phyloP scores from a whole-genome alignment of 2,888 invertebrate genomes.

The Dendrolimus pini region DNA sequence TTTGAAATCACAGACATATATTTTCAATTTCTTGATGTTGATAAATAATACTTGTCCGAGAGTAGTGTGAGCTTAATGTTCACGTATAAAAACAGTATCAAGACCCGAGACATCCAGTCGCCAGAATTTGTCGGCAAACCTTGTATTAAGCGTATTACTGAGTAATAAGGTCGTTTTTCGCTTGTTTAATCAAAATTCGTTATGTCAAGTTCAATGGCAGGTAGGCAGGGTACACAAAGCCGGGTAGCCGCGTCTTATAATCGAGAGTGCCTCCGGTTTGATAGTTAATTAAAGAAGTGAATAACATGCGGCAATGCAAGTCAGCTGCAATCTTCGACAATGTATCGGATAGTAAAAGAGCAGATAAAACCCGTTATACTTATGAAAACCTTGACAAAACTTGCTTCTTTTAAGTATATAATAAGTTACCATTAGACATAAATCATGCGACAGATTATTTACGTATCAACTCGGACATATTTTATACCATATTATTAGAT shows the following conservation, averaged over 20 bases:
- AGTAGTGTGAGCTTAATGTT: conserved; percentile 28
- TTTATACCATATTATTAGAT: too few relatives aligned
- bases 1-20: too few relatives aligned
- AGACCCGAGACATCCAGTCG: conserved; percentile 65
- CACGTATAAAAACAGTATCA: conserved; percentile 51
- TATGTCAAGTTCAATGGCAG: conserved; percentile 31
- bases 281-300: conserved; percentile 74
- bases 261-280: conserved; percentile 68
- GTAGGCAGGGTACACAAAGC: conserved; percentile 54
- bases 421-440: background rate
- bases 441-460: too few relatives aligned
- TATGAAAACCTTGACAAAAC: too few relatives aligned
- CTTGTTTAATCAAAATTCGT: conserved; percentile 24
- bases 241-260: conserved; percentile 66
- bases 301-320: conserved; percentile 64
- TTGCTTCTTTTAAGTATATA: background rate
- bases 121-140: conserved; percentile 25
- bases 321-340: conserved; percentile 63
- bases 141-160: conserved; percentile 24
- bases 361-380: conserved; percentile 20
- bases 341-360: conserved; percentile 29
- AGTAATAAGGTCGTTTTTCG: conserved; percentile 31
- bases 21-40: too few relatives aligned
- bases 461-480: too few relatives aligned
- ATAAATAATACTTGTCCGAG: too few relatives aligned